Evolutionary conservation across 2,888 invertebrate species (phyloP).

Genomic region (Crocallis elinguaria): DNA sequence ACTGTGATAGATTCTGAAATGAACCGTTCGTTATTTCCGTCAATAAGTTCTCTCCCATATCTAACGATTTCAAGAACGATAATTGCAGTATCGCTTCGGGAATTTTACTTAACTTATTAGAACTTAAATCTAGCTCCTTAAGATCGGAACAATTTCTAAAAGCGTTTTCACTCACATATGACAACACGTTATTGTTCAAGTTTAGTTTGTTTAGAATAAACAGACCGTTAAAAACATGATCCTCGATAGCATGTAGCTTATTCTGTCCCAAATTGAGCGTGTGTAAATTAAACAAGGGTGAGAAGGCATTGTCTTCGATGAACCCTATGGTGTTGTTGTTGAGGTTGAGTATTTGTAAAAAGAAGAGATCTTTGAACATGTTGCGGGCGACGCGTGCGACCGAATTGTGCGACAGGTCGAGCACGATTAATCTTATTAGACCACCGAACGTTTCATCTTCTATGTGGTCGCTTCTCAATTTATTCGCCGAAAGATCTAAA

Average conservation of each 20-base stretch:
- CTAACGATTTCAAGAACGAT: slow-evolving; percentile 93
- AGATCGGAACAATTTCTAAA: slow-evolving; percentile 95
- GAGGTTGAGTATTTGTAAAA: slow-evolving; percentile 93
- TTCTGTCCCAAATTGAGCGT: slow-evolving; percentile 95
- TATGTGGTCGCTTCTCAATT: slow-evolving; percentile 93
- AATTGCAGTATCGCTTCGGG: slow-evolving; percentile 94
- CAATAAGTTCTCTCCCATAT: slow-evolving; percentile 96
- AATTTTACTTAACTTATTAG: slow-evolving; percentile 91
- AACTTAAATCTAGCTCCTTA: slow-evolving; percentile 95
- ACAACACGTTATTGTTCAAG: slow-evolving; percentile 92
- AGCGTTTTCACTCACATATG: slow-evolving; percentile 90
- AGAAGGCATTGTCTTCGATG: slow-evolving; percentile 93
- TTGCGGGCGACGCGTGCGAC: slow-evolving; percentile 91
- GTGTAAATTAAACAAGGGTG: slow-evolving; percentile 94
- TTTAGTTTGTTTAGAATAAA: slow-evolving; percentile 93
- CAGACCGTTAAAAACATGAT: slow-evolving; percentile 92
- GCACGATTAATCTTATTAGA: slow-evolving; percentile 92
- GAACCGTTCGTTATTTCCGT: slow-evolving; percentile 92
- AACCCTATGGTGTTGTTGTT: slow-evolving; percentile 93
- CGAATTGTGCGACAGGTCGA: slow-evolving; percentile 94
- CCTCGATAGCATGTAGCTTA: slow-evolving; percentile 90
- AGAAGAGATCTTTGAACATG: slow-evolving; percentile 94
- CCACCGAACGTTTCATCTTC: slow-evolving; percentile 95
- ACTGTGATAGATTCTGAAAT: slow-evolving; percentile 92
- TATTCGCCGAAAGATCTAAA: slow-evolving; percentile 93